These are phyloP conservation scores for Heloderma charlesbogerti DNA, from an alignment of 2,113 vertebrate species.

Conservation along the genomic window DNA sequence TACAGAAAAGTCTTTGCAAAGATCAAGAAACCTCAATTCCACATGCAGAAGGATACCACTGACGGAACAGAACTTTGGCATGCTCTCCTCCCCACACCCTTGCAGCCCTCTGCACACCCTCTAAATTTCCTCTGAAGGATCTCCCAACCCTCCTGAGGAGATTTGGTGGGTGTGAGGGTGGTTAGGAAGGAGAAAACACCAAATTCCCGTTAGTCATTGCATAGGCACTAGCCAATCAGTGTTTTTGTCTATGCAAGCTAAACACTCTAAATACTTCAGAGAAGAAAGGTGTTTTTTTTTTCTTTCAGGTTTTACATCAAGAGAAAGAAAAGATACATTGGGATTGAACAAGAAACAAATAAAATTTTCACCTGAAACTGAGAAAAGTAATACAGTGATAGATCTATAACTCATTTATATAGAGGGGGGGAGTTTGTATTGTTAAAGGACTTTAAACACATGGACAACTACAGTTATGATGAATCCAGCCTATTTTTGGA, in stretches of 20 bases:
- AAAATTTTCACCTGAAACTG: neutral
- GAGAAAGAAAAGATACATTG: neutral
- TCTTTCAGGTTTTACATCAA: neutral
- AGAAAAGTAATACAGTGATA: neutral
- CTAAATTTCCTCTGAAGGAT: too few relatives aligned
- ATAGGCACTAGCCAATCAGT: neutral
- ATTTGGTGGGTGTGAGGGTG: too few relatives aligned
- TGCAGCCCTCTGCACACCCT: too few relatives aligned
- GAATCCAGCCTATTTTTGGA: conserved; percentile 3
- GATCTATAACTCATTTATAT: conserved; percentile 18
- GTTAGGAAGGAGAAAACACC: too few relatives aligned
- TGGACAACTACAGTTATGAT: neutral
- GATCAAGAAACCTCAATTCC: too few relatives aligned
- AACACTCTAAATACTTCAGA: neutral
- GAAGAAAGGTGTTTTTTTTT: neutral
- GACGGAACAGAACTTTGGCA: too few relatives aligned
- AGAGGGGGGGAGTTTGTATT: neutral
- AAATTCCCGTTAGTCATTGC: neutral
- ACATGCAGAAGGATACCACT: too few relatives aligned
- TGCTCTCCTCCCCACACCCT: too few relatives aligned
- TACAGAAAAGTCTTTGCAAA: too few relatives aligned
- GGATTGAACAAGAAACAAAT: neutral
- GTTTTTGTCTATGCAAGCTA: neutral
- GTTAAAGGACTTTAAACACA: neutral
- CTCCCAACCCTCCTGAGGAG: too few relatives aligned